phyloP scores from a whole-genome alignment of 2,888 invertebrate species.

The Acleris cristana region DNA sequence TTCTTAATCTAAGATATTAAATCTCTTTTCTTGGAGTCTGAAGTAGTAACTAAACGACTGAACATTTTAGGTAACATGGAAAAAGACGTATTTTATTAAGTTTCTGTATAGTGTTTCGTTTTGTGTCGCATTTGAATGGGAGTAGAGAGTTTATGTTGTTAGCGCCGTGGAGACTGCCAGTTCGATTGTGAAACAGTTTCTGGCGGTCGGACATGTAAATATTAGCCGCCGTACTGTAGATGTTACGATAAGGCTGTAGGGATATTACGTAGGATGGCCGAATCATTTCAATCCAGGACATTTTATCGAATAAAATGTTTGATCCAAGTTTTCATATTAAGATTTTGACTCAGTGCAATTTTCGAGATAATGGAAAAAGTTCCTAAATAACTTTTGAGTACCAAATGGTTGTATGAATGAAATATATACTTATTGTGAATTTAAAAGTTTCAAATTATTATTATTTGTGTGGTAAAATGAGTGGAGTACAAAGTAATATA shows the following conservation, averaged over 20 bases:
- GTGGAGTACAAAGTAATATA: slow-evolving; percentile 55
- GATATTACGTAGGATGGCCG: slow-evolving; percentile 7
- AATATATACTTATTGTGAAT: slow-evolving; percentile 22
- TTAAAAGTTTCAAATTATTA: slow-evolving; percentile 70
- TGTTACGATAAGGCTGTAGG: slow-evolving; percentile 36
- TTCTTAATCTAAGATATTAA: slow-evolving; percentile 38
- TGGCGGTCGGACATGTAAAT: slow-evolving; percentile 35
- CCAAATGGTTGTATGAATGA: slow-evolving; percentile 35
- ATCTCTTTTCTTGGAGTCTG: slow-evolving; percentile 52
- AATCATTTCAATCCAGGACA: slow-evolving; percentile 22
- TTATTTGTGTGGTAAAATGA: slow-evolving; percentile 65
- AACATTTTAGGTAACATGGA: slow-evolving; percentile 48
- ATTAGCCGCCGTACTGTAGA: slow-evolving; percentile 31
- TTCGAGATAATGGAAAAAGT: slow-evolving; percentile 40
- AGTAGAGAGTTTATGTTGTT: background rate
- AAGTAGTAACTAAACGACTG: slow-evolving; percentile 60
- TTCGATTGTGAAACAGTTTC: slow-evolving; percentile 24
- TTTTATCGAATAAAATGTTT: slow-evolving; percentile 19
- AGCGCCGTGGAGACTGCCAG: slow-evolving; percentile 26
- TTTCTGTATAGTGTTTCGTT: slow-evolving; percentile 22
- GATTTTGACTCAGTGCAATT: slow-evolving; percentile 36
- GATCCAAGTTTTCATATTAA: slow-evolving; percentile 27
- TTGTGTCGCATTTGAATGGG: slow-evolving; percentile 16
- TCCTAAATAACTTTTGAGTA: slow-evolving; percentile 41
- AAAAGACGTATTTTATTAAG: slow-evolving; percentile 30